Base-by-base conservation (phyloP, 2,888 invertebrate species). In the Drosophila buzzatii region DNA sequence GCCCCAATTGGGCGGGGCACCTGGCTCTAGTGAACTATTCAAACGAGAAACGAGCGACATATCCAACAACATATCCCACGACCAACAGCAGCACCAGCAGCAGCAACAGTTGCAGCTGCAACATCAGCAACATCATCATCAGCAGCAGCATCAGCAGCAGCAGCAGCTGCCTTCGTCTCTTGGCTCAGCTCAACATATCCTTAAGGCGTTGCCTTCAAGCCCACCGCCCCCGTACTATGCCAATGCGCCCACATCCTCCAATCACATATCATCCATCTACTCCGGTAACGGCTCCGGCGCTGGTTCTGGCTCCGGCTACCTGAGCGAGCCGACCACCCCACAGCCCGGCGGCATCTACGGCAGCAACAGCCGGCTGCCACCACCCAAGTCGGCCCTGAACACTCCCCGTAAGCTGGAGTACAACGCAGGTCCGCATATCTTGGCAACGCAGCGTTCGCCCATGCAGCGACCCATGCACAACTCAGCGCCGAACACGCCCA, bases 341-440 rank as follows among this genome's bases (percentile, higher is more conserved):
- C 84, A 81, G 44, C 82, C 79, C 31, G 45, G 73, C 16, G 73
- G 80, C 42, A 76, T 74, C 45, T 90, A 85, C 31, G 79, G 81
- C 73, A 78, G 81, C 73, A 78, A 80, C 70, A 91, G 89, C 47
- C 85, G 92, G n/a, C 58, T 92, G 44, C 87, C 85, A 1, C 87
- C 89, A 7, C 88, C 89, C 4, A 91, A 91, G 64, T 81, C 85
- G 1, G 72, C 83, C 5, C 35, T 83, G 44, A 66, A 74, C 93
- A 80, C 94, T 93, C 90, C 93, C 90, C 91, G 95, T 95, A 94
- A 96, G 95, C 52, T 96, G 95, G 92, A 96, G 95, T 92, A 90
- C 64, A 92, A 85, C 64, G 88, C 90, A 0, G 91, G 91, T 10
- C 91, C 91, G 3, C 88, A 89, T 14, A 91, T 91, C 8, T 53